Conservation (phyloP, 2,888 invertebrate species). For the Cacoxenus indagator region DNA sequence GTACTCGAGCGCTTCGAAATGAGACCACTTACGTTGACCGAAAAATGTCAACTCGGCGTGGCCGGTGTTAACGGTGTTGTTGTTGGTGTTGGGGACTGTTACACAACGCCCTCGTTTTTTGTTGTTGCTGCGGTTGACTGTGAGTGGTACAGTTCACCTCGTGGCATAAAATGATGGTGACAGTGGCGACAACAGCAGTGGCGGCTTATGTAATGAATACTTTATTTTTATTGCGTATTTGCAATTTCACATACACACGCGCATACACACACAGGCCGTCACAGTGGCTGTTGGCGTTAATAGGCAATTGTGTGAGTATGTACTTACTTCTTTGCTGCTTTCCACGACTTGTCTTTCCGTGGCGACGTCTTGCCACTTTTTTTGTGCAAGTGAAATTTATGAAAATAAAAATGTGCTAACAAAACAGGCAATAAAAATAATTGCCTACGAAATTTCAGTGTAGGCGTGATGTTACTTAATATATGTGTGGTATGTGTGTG, state of each 20-base stretch:
- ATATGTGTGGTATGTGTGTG: no score
- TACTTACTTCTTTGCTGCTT: slow-evolving; percentile 32
- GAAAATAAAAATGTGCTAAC: slow-evolving; percentile 53
- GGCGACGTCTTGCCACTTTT: slow-evolving; percentile 26
- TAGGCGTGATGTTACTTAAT: slow-evolving; percentile 51
- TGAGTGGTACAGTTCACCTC: not conserved
- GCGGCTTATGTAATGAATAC: slow-evolving; percentile 12
- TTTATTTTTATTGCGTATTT: slow-evolving; percentile 21
- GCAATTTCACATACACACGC: slow-evolving; percentile 9
- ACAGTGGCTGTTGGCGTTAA: slow-evolving; percentile 29
- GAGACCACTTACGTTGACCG: slow-evolving; percentile 12
- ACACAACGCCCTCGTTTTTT: not conserved
- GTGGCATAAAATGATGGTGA: not conserved
- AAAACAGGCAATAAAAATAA: slow-evolving; percentile 57
- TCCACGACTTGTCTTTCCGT: slow-evolving; percentile 37
- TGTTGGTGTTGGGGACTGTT: not conserved
- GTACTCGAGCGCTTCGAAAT: not conserved
- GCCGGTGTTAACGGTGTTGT: not conserved
- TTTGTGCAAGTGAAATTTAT: slow-evolving; percentile 46
- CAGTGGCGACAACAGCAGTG: not conserved
- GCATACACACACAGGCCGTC: slow-evolving; percentile 6
- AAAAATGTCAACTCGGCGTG: slow-evolving; percentile 29
- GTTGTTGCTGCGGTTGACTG: not conserved
- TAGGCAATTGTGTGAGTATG: slow-evolving; percentile 29
- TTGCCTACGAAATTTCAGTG: slow-evolving; percentile 63